Base-by-base conservation (phyloP, 2,888 invertebrate genomes). In the Cephonodes hylas region DNA sequence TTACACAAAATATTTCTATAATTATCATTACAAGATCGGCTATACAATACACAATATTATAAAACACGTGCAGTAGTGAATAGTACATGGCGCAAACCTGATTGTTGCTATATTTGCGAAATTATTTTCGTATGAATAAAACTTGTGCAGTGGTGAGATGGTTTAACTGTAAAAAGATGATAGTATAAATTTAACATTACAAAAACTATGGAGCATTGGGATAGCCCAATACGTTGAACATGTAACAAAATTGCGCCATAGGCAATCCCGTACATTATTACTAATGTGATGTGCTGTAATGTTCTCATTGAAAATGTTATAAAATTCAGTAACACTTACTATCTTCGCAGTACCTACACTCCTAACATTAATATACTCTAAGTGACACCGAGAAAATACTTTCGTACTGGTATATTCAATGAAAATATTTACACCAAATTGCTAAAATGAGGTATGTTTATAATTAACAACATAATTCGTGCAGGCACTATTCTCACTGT, bases 401-500 rank as follows among this genome's bases (percentile, higher is more conserved):
- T 58, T 18, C 15, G 25, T 15, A 20, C 8, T 42, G 25, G n/a
- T 8, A 18, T 23, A 31, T 42, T 42, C 23, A 58, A 42, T 48
- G 48, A 44, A 38, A 59, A 13, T 61, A 45, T 58, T 45, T 45
- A 58, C 57, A 58, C 44, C 34, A 22, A 38, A 64, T 56, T 65
- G 64, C 56, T 64, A 64, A 67, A 58, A 60, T 18, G 44, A 59
- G 23, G 60, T 68, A 67, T 64, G 59, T 66, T 67, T 68, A 65
- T 69, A 66, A 66, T 66, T 63, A 70, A 75, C 66, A 68, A 73
- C 67, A 60, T 68, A 75, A 74, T 71, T 72, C 68, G 70, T 74
- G 71, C 77, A 83, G 83, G 82, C 83, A 83, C 82, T 80, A 77
- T 68, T 83, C 83, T 83, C 83, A 83, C 83, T 83, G 77, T 74